Conservation (phyloP, 2,113 vertebrate genomes). For the Scomber colias region DNA sequence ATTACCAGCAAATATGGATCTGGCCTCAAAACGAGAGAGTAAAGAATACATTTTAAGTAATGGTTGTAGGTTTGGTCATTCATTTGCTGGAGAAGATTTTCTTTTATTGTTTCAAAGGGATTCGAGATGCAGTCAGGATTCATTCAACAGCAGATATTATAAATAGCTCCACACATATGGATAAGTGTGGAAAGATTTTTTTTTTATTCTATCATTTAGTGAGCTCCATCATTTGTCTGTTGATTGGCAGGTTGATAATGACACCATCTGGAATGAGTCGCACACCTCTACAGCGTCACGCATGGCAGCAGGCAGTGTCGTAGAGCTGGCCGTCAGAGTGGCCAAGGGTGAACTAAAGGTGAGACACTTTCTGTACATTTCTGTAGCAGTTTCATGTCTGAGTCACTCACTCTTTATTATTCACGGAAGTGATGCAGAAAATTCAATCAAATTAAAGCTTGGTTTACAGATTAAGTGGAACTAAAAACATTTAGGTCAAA, state of each 20-base stretch:
- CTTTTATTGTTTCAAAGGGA: not conserved
- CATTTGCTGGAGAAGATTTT: not conserved
- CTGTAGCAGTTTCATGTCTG: not conserved
- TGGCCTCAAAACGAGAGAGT: conserved; percentile 1
- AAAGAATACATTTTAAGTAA: conserved; percentile 11
- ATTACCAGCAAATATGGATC: conserved; percentile 22
- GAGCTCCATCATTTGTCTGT: not conserved
- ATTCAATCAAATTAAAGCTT: not conserved
- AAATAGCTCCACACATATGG: not conserved
- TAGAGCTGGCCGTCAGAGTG: conserved; percentile 92
- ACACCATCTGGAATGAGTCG: conserved; percentile 97
- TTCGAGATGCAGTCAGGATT: not conserved
- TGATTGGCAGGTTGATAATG: conserved; percentile 91
- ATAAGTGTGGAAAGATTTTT: not conserved
- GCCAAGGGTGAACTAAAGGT: conserved; percentile 94
- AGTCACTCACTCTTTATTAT: not conserved
- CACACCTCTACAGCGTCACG: conserved; percentile 95
- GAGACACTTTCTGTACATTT: conserved; percentile 16
- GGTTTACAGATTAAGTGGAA: not conserved
- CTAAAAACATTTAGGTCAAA: not conserved
- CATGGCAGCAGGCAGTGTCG: conserved; percentile 92
- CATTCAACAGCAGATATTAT: not conserved
- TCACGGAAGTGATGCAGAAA: not conserved
- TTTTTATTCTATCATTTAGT: not conserved
- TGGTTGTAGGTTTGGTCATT: conserved; percentile 3